Evolutionary conservation across 2,888 invertebrate genomes (phyloP).

Genomic region (Torymus texanus): DNA sequence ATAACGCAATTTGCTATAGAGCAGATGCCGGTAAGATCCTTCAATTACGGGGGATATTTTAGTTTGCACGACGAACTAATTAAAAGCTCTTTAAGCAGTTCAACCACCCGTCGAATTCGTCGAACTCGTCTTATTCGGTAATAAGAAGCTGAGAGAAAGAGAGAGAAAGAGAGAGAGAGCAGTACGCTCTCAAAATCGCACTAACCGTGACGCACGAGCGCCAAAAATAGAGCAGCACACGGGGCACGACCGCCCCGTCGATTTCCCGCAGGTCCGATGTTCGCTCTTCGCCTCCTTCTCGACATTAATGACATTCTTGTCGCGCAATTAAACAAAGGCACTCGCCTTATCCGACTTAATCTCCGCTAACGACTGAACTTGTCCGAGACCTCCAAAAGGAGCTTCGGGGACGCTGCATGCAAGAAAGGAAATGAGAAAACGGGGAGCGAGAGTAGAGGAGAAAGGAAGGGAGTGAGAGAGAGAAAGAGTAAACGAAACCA

Average conservation of each 20-base stretch:
- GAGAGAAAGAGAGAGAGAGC: too few relatives aligned
- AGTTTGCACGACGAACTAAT: constrained; percentile 4
- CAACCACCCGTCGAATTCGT: constrained; percentile 9
- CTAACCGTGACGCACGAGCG: constrained; percentile 2
- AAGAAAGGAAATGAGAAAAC: too few relatives aligned
- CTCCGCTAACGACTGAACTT: constrained; percentile 61
- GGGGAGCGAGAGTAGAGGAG: too few relatives aligned
- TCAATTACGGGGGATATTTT: too few relatives aligned
- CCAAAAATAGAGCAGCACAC: constrained; percentile 33
- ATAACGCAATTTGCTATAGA: neutral
- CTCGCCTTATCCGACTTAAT: constrained; percentile 65
- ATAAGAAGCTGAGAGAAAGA: neutral
- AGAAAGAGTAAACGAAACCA: too few relatives aligned
- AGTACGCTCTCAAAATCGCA: constrained; percentile 17
- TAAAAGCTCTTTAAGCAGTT: constrained; percentile 15
- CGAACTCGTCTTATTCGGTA: constrained; percentile 34
- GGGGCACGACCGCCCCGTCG: constrained; percentile 1
- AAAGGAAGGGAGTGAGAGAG: too few relatives aligned
- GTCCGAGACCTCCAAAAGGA: neutral
- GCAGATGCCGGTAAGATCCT: neutral
- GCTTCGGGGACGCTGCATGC: neutral
- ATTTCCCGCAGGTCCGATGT: constrained; percentile 34
- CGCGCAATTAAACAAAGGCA: constrained; percentile 56
- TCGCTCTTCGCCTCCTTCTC: neutral
- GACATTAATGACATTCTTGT: constrained; percentile 50